phyloP scores from a whole-genome alignment of 1,140 invertebrate species.

The Bombus affinis region DNA sequence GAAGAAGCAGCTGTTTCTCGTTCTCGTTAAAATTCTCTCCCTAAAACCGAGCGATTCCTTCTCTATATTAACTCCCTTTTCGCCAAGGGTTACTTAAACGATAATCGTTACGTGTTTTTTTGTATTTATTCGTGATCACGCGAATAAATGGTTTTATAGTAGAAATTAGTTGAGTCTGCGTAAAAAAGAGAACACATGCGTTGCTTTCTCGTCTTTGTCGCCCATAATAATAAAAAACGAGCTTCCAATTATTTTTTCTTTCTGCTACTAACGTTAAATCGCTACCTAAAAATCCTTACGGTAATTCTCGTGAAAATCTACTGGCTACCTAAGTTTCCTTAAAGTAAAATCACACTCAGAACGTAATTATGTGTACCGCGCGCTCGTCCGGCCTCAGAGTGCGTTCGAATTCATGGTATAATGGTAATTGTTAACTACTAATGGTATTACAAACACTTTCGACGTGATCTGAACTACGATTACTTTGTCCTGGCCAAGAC shows the following conservation, averaged over 20 bases:
- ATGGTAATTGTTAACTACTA: not conserved
- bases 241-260: not conserved
- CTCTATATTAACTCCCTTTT: not conserved
- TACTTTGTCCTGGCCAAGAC: not conserved
- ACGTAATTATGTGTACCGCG: conserved; percentile 65
- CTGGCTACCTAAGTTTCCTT: conserved; percentile 63
- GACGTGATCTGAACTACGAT: too few species aligned
- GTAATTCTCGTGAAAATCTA: conserved; percentile 39
- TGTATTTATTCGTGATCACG: too few species aligned
- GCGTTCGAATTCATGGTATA: not conserved
- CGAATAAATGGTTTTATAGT: too few species aligned
- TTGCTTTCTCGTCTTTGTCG: not conserved
- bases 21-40: not conserved
- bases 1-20: not conserved
- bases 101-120: not conserved
- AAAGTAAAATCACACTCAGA: conserved; percentile 80
- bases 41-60: not conserved
- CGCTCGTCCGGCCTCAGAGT: not conserved
- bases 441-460: not conserved
- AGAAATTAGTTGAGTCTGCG: conserved; percentile 41
- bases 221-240: conserved; percentile 39
- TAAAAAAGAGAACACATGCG: conserved; percentile 60
- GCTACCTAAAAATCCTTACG: conserved; percentile 8
- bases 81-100: not conserved
- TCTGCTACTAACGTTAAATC: conserved; percentile 23